Conservation (phyloP, 2,888 invertebrate genomes). For the Itoplectis maculator region DNA sequence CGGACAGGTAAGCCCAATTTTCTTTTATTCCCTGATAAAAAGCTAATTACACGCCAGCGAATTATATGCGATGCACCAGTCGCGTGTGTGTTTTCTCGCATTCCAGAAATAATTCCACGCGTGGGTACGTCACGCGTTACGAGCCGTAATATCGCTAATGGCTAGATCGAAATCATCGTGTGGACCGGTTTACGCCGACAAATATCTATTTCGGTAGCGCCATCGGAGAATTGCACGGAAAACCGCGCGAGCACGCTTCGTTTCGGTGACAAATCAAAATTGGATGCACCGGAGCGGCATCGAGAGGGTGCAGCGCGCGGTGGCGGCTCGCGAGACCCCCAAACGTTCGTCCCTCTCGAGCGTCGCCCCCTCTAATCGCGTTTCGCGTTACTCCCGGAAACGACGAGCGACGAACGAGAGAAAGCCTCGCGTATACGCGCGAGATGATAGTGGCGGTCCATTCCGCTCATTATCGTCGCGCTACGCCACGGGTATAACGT, state of each 20-base stretch:
- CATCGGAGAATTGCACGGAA: not conserved
- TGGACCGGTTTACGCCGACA: constrained; percentile 11
- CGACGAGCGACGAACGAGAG: constrained; percentile 41
- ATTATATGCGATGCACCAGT: too few species aligned
- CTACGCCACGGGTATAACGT: constrained; percentile 42
- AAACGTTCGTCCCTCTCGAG: too few species aligned
- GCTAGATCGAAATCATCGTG: constrained; percentile 37
- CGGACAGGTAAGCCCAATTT: too few species aligned
- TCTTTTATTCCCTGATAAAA: too few species aligned
- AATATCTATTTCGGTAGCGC: constrained; percentile 21
- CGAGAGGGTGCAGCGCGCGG: not conserved
- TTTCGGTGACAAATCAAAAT: constrained; percentile 32
- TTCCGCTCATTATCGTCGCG: constrained; percentile 57
- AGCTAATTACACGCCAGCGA: too few species aligned
- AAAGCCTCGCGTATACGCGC: not conserved
- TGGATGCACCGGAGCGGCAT: not conserved
- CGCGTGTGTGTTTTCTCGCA: too few species aligned
- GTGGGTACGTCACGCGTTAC: not conserved
- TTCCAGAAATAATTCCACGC: too few species aligned
- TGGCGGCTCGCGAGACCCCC: not conserved
- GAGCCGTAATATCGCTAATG: constrained; percentile 41
- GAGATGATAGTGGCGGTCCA: constrained; percentile 16
- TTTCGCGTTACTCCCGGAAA: constrained; percentile 28
- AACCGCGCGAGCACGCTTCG: not conserved
- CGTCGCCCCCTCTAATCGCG: constrained; percentile 7